Evolutionary conservation across 1,140 invertebrate species (phyloP), one percentile per base, ranked within the genome.

Genomic region (Samia ricini): DNA sequence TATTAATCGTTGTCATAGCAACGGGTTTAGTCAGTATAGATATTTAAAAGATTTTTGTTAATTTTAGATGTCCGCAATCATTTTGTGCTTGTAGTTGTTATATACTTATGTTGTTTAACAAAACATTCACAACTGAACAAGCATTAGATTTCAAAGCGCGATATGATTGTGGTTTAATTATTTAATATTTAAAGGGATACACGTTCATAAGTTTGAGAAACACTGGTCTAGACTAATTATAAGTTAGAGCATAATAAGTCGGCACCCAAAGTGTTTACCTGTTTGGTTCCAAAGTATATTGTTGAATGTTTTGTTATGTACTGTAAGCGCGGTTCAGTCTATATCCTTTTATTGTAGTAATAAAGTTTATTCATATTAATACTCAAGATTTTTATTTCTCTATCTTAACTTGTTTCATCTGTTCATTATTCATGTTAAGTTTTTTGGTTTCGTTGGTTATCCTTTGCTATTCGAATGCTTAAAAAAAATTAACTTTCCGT

Each of bases 291-390:
- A 89, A 88, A 89, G 85, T 89, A 81, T 87, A 81, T 88, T 88
- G 86, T 89, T 89, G 80, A 88, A 86, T 85, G 85, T 89, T 89
- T 86, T 89, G 85, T 89, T 89, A 83, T 62, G 75, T 42, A 42
- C n/a, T 65, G 67, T 66, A 75, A 79, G 73, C 75, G 79, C 71
- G 77, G 74, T 85, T 80, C 68, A 77, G 76, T 81, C 74, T 82
- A 85, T 85, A 77, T 79, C 75, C 79, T 86, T 89, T 86, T 84
- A 89, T 85, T 78, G 79, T 87, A 87, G 84, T 80, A 89, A 89
- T 89, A 89, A 89, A 89, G 81, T 89, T 83, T 88, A 89, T 89
- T 87, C 83, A 84, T 88, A 86, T 84, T 84, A 81, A 76, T 56
- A 20, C 33, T 56, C 10, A 65, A 48, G 61, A 51, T 36, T 65